Evolutionary conservation across 1,140 invertebrate genomes (phyloP).

Genomic region (Portunus trituberculatus): DNA sequence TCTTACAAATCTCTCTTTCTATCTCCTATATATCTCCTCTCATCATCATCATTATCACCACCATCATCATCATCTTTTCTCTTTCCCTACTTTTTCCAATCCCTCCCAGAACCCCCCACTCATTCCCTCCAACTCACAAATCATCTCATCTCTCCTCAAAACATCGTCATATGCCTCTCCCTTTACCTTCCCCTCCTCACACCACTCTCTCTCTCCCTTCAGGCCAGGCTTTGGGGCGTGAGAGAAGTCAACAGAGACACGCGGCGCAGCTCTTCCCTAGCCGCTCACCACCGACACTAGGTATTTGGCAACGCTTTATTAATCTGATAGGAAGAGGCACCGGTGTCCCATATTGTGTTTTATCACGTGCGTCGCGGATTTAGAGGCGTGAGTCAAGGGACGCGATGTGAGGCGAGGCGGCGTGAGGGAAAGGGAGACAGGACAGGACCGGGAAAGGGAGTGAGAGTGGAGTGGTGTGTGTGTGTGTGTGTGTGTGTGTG

Average conservation of each 20-base stretch:
- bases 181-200: not conserved
- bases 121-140: not conserved
- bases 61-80: too few relatives aligned
- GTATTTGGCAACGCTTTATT: conserved; percentile 55
- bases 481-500: not conserved
- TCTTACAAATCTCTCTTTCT: not conserved
- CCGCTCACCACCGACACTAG: conserved; percentile 8
- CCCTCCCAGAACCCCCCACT: not conserved
- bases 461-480: too few relatives aligned
- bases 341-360: conserved; percentile 65
- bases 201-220: conserved; percentile 30
- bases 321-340: conserved; percentile 65
- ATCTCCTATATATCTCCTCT: not conserved
- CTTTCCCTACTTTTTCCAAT: not conserved
- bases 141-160: not conserved
- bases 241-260: conserved; percentile 71
- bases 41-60: not conserved
- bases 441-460: not conserved
- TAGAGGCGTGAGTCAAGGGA: not conserved
- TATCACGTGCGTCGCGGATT: conserved; percentile 61
- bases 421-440: not conserved
- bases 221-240: conserved; percentile 36
- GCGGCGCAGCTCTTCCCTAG: not conserved
- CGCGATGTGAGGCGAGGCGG: not conserved
- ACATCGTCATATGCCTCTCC: not conserved